phyloP scores from a whole-genome alignment of 2,113 vertebrate genomes.

The Natator depressus region DNA sequence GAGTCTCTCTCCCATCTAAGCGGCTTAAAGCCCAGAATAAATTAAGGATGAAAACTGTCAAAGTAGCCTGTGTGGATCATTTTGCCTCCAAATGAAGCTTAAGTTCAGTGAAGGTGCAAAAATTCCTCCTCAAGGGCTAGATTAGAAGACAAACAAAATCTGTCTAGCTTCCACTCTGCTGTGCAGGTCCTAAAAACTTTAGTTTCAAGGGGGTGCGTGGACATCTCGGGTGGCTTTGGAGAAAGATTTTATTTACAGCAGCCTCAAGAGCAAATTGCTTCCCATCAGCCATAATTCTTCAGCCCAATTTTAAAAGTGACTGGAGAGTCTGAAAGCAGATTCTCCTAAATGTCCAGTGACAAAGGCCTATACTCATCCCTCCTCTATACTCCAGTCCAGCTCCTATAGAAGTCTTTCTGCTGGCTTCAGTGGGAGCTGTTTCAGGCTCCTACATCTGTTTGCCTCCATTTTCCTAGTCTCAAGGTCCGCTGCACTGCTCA shows the following conservation, averaged over 20 bases:
- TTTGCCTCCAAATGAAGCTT: background rate
- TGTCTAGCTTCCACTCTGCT: background rate
- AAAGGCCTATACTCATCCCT: background rate
- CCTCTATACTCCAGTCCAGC: background rate
- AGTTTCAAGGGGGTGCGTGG: background rate
- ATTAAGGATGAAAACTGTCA: background rate
- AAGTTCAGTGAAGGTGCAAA: background rate
- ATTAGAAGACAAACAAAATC: background rate
- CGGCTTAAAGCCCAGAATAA: background rate
- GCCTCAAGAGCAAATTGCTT: background rate
- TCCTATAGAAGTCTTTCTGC: background rate
- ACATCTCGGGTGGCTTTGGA: background rate
- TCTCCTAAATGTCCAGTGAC: background rate
- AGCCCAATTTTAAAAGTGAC: background rate
- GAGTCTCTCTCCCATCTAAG: background rate
- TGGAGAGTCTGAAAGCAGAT: background rate
- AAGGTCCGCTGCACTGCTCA: background rate
- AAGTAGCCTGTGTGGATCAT: background rate
- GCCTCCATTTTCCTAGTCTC: background rate
- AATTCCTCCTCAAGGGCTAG: background rate
- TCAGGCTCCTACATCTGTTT: background rate
- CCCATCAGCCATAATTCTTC: background rate
- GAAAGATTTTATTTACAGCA: background rate
- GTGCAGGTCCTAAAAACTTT: background rate
- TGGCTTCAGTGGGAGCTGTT: background rate